phyloP scores from a whole-genome alignment of 2,113 vertebrate species.

The Myodes glareolus region DNA sequence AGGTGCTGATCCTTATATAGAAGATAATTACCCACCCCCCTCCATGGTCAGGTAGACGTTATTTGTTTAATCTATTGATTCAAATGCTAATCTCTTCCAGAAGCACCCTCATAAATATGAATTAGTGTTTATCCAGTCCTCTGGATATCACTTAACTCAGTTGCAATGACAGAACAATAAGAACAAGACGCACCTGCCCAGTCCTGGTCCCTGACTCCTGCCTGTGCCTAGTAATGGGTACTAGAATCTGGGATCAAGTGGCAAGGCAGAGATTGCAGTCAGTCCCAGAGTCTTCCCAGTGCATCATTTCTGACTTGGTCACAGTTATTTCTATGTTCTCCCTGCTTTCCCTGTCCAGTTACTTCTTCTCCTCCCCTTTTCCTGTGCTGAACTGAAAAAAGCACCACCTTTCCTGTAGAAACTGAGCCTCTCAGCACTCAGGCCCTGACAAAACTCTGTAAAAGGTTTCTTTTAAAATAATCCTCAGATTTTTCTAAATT shows the following conservation, averaged over 20 bases:
- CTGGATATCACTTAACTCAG: not conserved
- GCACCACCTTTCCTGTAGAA: not conserved
- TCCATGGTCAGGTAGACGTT: not conserved
- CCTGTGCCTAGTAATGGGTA: not conserved
- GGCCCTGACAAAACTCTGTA: not conserved
- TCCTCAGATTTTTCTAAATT: not conserved
- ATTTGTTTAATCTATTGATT: not conserved
- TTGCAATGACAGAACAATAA: not conserved
- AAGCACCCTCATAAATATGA: not conserved
- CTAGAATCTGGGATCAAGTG: not conserved
- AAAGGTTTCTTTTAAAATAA: conserved; percentile 13
- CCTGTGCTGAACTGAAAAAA: not conserved
- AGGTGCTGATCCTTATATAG: not conserved
- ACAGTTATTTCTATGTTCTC: not conserved
- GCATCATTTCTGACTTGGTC: not conserved
- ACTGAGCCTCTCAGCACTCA: not conserved
- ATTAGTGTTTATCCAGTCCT: not conserved
- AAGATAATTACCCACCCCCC: too few relatives aligned
- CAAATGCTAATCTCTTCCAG: not conserved
- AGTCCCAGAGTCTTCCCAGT: not conserved
- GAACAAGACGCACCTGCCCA: not conserved
- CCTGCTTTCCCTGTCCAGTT: not conserved
- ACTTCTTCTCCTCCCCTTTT: not conserved
- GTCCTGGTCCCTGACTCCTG: too few relatives aligned
- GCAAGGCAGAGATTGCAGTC: not conserved